Conservation (phyloP, 1,140 invertebrate genomes). For the Neoseiulus cucumeris region DNA sequence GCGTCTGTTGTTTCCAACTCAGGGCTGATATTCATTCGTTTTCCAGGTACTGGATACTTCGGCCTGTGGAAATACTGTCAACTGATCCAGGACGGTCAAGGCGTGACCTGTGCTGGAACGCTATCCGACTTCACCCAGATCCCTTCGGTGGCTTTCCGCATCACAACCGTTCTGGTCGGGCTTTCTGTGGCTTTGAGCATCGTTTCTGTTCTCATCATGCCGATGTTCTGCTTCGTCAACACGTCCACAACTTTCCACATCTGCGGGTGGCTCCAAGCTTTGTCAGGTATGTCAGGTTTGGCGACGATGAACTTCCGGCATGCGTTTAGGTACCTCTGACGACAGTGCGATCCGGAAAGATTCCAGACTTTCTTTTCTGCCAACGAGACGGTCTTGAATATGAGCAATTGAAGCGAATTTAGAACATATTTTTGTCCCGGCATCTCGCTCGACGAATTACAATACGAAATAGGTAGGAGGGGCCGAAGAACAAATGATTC, state of each 20-base stretch:
- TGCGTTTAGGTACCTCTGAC: no score
- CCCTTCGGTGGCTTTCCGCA: conserved; percentile 51
- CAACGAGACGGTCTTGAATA: no score
- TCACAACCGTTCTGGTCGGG: conserved; percentile 65
- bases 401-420: no score
- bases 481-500: no score
- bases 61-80: conserved; percentile 42
- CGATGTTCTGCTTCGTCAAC: conserved; percentile 81
- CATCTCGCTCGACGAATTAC: no score
- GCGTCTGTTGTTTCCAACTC: no score
- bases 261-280: conserved; percentile 75
- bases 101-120: conserved; percentile 49
- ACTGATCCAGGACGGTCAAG: conserved; percentile 28
- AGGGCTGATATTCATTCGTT: not conserved
- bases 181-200: conserved; percentile 61
- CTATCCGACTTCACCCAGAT: conserved; percentile 63
- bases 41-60: conserved; percentile 10
- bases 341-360: no score
- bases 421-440: no score
- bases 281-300: conserved; percentile 54
- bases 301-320: no score
- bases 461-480: no score
- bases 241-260: conserved; percentile 80
- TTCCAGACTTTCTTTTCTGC: no score
- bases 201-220: conserved; percentile 61